Evolutionary conservation across 1,140 invertebrate genomes (phyloP).

Genomic region (Probaryconus sp.): DNA sequence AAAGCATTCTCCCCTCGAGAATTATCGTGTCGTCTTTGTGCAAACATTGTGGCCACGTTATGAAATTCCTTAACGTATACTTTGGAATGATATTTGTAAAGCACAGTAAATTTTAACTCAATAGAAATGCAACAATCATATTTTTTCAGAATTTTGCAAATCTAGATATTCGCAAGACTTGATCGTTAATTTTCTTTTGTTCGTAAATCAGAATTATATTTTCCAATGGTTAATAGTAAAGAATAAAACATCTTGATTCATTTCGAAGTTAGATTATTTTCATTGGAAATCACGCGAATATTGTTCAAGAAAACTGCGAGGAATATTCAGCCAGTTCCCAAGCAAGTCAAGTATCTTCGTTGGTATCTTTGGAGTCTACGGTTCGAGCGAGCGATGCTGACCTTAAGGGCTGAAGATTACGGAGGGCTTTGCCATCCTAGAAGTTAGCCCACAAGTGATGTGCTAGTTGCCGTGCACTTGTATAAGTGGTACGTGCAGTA

Average conservation of each 20-base stretch:
- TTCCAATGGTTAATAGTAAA: too few species aligned
- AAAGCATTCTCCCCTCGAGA: too few species aligned
- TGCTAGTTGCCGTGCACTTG: conserved; percentile 31
- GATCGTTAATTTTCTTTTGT: too few species aligned
- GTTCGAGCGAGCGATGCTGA: conserved; percentile 69
- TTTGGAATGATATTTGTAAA: too few species aligned
- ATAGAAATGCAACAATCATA: too few species aligned
- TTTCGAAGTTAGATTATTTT: neutral
- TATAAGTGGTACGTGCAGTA: conserved; percentile 29
- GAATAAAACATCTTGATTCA: neutral
- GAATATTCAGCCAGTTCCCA: conserved; percentile 64
- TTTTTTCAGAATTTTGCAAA: too few species aligned
- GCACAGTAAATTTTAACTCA: too few species aligned
- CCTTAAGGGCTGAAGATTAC: conserved; percentile 75
- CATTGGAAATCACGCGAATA: conserved; percentile 31
- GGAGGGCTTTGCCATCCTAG: conserved; percentile 68
- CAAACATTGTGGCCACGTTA: too few species aligned
- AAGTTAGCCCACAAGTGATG: conserved; percentile 64
- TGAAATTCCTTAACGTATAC: too few species aligned
- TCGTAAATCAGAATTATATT: too few species aligned
- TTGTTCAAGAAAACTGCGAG: conserved; percentile 31
- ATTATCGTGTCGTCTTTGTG: too few species aligned
- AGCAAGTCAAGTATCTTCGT: conserved; percentile 57
- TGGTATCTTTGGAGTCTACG: conserved; percentile 62
- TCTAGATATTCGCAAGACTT: too few species aligned